phyloP scores from a whole-genome alignment of 2,113 vertebrate genomes.

The Cygnus buccinator region DNA sequence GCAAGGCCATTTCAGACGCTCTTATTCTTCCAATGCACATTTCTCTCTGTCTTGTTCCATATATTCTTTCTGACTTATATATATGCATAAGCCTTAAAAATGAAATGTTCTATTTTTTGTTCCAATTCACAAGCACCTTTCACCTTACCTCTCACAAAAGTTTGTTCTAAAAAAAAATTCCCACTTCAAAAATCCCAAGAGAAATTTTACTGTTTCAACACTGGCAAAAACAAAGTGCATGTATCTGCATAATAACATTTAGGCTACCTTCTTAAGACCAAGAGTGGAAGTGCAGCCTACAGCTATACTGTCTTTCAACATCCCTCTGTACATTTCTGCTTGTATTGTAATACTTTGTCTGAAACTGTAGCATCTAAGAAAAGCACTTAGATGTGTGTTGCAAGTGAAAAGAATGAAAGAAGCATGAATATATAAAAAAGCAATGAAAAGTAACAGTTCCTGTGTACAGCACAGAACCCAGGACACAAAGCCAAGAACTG shows the following conservation, averaged over 20 bases:
- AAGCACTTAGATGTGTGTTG: neutral
- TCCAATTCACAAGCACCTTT: neutral
- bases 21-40: neutral
- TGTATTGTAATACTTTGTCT: neutral
- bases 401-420: neutral
- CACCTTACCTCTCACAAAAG: neutral
- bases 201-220: neutral
- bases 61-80: neutral
- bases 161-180: neutral
- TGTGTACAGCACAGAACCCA: neutral
- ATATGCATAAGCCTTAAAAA: neutral
- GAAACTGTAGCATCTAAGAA: neutral
- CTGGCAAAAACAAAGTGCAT: rapidly evolving
- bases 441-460: neutral
- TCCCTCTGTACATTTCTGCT: neutral
- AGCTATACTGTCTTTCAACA: neutral
- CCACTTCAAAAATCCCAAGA: neutral
- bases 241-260: neutral
- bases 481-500: neutral
- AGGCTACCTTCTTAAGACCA: slow-evolving; percentile 39
- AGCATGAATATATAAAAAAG: neutral
- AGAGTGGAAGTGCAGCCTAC: neutral
- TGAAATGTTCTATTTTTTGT: rapidly evolving
- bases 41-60: neutral
- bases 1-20: neutral